Conservation (phyloP, 2,797 vertebrate genomes). For the Dipus sagitta region DNA sequence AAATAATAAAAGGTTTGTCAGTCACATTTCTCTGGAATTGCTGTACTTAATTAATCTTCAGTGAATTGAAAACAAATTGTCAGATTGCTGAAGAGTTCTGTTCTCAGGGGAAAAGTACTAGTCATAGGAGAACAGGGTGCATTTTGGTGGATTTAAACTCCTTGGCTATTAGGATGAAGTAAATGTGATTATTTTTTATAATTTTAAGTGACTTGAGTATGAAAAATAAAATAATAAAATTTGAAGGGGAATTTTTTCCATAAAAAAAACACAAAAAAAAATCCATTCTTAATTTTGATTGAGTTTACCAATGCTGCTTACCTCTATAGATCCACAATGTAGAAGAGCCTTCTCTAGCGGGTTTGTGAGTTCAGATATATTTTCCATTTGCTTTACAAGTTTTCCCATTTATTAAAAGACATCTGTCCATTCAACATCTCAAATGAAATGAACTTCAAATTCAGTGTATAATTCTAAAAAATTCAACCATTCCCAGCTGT, state of each 20-base stretch:
- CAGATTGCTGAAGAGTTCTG: not conserved
- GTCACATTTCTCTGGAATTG: too few relatives aligned
- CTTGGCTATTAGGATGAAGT: slow-evolving; percentile 19
- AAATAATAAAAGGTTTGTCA: not conserved
- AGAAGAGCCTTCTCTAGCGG: not conserved
- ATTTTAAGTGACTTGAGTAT: slow-evolving; percentile 44
- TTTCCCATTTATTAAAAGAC: slow-evolving; percentile 26
- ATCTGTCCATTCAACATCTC: not conserved
- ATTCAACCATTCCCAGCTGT: not conserved
- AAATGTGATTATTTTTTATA: slow-evolving; percentile 51
- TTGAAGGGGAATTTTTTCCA: not conserved
- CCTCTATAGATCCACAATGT: too few relatives aligned
- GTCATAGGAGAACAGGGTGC: not conserved
- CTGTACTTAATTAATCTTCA: too few relatives aligned
- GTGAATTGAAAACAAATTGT: not conserved
- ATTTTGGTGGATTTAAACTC: slow-evolving; percentile 31
- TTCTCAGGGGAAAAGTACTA: slow-evolving; percentile 24
- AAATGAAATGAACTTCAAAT: too few relatives aligned
- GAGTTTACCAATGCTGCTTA: not conserved
- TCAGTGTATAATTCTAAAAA: slow-evolving; percentile 32
- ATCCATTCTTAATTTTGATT: slow-evolving; percentile 22
- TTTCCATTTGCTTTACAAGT: not conserved
- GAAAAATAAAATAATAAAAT: slow-evolving; percentile 58
- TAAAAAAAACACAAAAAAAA: slow-evolving; percentile 54
- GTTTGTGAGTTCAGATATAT: slow-evolving; percentile 4